A percentile compares a stretch with the other conserved stretches of the same genome.
These are phyloP conservation scores for Charina bottae DNA, from an alignment of 2,113 vertebrate species.

Conservation along the genomic window DNA sequence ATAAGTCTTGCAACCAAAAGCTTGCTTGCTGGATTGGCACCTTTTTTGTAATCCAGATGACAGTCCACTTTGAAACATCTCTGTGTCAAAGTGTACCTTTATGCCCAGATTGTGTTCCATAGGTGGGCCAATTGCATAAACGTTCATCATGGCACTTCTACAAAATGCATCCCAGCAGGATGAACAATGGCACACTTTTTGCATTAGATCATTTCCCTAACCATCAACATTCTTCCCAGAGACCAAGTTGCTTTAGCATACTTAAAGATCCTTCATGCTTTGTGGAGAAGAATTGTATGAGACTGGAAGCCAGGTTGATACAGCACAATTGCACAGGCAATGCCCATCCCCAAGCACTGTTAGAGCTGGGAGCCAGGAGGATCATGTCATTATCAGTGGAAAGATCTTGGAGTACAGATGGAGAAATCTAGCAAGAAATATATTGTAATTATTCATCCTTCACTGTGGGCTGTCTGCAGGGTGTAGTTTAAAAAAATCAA, in stretches of 20 bases:
- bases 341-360: background rate
- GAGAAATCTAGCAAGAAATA: background rate
- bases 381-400: background rate
- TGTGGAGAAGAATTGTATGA: background rate
- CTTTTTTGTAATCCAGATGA: background rate
- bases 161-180: background rate
- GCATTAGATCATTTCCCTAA: background rate
- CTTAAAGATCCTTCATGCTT: accelerated
- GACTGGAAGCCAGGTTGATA: background rate
- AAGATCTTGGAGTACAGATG: background rate
- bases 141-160: background rate
- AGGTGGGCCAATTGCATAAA: background rate
- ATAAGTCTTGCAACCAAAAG: background rate
- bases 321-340: background rate
- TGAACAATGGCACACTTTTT: background rate
- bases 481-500: too few species aligned
- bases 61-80: background rate
- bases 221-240: background rate
- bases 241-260: background rate
- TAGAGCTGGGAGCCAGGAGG: background rate
- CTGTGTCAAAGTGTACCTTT: background rate
- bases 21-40: background rate
- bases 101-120: background rate
- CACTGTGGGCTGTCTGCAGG: too few species aligned
- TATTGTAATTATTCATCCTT: too few species aligned